A percentile compares a stretch with the other conserved stretches of the same genome.
These are phyloP conservation scores for human (Homo sapiens) DNA, from an alignment of 2,113 vertebrate species.

Conservation along the genomic window DNA sequence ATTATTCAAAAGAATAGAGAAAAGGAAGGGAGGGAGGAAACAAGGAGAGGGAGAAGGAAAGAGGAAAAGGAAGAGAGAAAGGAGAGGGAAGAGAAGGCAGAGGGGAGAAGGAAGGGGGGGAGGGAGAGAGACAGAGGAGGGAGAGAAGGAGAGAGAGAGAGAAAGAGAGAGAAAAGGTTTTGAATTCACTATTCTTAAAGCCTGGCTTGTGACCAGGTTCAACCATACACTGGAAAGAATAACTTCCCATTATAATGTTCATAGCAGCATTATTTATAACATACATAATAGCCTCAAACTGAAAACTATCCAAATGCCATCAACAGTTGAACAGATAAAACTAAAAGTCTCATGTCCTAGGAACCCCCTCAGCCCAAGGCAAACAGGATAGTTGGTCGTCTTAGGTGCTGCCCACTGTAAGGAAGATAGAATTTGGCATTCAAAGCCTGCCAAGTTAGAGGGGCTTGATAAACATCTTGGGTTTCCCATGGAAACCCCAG, in stretches of 20 bases:
- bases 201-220: neutral
- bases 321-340: neutral
- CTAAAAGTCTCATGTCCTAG: neutral
- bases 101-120: neutral
- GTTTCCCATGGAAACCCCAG: neutral
- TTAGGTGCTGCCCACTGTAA: neutral
- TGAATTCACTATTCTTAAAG: neutral
- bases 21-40: too few species aligned
- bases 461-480: neutral
- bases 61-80: neutral
- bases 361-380: neutral
- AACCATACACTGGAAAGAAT: neutral
- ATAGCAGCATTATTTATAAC: conserved; percentile 7
- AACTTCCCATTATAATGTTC: neutral
- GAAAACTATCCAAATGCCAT: neutral
- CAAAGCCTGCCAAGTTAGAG: neutral
- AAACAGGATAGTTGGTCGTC: neutral
- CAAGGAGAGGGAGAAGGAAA: neutral
- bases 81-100: neutral
- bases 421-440: neutral
- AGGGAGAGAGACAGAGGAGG: neutral
- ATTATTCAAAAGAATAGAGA: neutral
- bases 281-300: neutral
- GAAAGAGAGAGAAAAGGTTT: neutral
- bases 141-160: neutral